Conservation (phyloP, 1,140 invertebrate genomes). For the Tetramorium alpestre region DNA sequence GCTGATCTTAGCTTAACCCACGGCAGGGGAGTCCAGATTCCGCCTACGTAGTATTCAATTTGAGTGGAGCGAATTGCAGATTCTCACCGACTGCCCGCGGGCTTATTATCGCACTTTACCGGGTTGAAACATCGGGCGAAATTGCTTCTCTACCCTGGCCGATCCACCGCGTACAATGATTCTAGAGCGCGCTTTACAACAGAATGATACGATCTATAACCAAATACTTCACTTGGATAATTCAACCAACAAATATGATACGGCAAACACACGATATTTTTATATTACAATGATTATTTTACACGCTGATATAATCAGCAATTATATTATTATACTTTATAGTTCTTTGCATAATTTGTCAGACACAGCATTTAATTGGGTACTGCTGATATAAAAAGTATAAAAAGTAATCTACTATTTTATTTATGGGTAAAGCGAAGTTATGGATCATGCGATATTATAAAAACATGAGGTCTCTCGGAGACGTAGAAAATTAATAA, state of each 20-base stretch:
- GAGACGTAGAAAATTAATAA: conserved; percentile 39
- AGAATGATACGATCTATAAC: conserved; percentile 52
- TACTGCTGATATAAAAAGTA: conserved; percentile 2
- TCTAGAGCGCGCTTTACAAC: conserved; percentile 55
- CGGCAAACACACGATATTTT: neutral
- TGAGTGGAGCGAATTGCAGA: conserved; percentile 82
- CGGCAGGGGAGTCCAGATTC: conserved; percentile 78
- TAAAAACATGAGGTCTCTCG: conserved; percentile 13
- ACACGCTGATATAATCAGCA: neutral
- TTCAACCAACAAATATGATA: conserved; percentile 5
- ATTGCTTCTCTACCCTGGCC: conserved; percentile 67
- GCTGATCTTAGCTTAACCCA: conserved; percentile 82
- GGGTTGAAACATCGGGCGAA: conserved; percentile 74
- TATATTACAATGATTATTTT: conserved; percentile 15
- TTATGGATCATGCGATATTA: conserved; percentile 36
- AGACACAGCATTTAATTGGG: neutral
- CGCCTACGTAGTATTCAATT: conserved; percentile 84
- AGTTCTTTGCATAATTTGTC: conserved; percentile 4
- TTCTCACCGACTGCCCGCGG: conserved; percentile 83
- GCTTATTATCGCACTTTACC: conserved; percentile 84
- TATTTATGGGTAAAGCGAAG: neutral
- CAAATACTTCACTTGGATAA: neutral
- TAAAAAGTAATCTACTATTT: neutral
- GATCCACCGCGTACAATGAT: conserved; percentile 58
- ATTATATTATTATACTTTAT: conserved; percentile 2